A percentile compares a stretch with the other conserved stretches of the same genome.
Evolutionary conservation across 2,888 invertebrate genomes (phyloP).

Genomic region (Pristionchus entomophagus): DNA sequence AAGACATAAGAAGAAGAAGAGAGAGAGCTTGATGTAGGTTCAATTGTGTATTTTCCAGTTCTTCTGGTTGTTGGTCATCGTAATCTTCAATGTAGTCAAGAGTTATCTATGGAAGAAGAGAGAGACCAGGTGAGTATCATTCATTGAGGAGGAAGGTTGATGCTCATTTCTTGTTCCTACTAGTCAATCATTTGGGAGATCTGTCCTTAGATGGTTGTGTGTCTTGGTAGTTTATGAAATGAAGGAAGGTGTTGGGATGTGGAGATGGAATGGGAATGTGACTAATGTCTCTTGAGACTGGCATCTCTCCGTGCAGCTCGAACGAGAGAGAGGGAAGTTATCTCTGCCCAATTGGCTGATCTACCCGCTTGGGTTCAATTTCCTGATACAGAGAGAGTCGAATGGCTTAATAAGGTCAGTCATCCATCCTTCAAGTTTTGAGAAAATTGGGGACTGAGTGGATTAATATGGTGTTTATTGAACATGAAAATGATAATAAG

Average conservation of each 20-base stretch:
- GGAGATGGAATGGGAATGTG: not conserved
- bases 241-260: too few relatives aligned
- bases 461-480: not conserved
- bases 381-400: conserved; percentile 76
- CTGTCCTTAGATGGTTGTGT: too few relatives aligned
- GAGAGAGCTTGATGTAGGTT: not conserved
- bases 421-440: not conserved
- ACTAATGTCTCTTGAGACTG: conserved; percentile 49
- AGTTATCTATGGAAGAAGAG: conserved; percentile 72
- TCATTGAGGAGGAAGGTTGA: not conserved
- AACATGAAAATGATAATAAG: not conserved
- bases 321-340: conserved; percentile 71
- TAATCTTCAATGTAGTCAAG: conserved; percentile 69
- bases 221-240: too few relatives aligned
- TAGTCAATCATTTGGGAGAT: too few relatives aligned
- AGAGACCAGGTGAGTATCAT: conserved; percentile 59
- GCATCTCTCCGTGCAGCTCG: conserved; percentile 62
- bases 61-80: conserved; percentile 69
- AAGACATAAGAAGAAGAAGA: too few relatives aligned
- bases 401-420: conserved; percentile 76
- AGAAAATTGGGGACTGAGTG: not conserved
- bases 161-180: too few relatives aligned
- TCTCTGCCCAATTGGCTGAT: conserved; percentile 72
- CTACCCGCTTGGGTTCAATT: conserved; percentile 76
- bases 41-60: conserved; percentile 57